A percentile compares a stretch with the other conserved stretches of the same genome.
These are phyloP conservation scores for Denticeps clupeoides DNA, from an alignment of 2,797 vertebrate genomes.

Conservation along the genomic window DNA sequence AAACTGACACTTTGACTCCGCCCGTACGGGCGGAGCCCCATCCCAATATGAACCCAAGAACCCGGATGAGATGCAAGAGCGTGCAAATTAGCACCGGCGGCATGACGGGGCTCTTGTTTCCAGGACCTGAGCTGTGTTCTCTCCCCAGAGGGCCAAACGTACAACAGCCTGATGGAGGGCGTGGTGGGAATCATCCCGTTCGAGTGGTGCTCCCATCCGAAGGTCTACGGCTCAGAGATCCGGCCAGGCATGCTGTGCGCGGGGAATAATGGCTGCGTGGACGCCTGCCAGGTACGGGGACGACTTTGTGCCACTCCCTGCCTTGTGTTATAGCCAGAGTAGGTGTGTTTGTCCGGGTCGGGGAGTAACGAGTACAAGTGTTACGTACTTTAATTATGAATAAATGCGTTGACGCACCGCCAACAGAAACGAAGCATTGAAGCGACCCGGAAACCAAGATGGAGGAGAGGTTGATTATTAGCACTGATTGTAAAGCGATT, in stretches of 20 bases:
- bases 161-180: conserved; percentile 72
- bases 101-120: not conserved
- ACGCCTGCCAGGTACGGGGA: conserved; percentile 87
- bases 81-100: too few species aligned
- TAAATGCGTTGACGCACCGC: too few species aligned
- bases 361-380: too few species aligned
- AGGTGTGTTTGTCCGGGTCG: not conserved
- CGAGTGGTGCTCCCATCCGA: conserved; percentile 63
- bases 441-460: too few species aligned
- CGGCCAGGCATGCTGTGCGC: conserved; percentile 86
- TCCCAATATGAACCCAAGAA: too few species aligned
- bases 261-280: conserved; percentile 53
- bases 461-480: conserved; percentile 7
- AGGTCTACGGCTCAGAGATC: conserved; percentile 76
- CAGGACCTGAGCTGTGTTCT: conserved; percentile 4
- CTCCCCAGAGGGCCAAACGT: conserved; percentile 56
- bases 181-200: conserved; percentile 65
- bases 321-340: not conserved
- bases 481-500: too few species aligned
- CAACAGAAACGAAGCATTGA: too few species aligned
- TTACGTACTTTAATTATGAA: too few species aligned
- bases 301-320: not conserved
- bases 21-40: too few species aligned
- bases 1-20: too few species aligned
- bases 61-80: too few species aligned